phyloP scores from a whole-genome alignment of 2,888 invertebrate genomes.

The Escarpia spicata region DNA sequence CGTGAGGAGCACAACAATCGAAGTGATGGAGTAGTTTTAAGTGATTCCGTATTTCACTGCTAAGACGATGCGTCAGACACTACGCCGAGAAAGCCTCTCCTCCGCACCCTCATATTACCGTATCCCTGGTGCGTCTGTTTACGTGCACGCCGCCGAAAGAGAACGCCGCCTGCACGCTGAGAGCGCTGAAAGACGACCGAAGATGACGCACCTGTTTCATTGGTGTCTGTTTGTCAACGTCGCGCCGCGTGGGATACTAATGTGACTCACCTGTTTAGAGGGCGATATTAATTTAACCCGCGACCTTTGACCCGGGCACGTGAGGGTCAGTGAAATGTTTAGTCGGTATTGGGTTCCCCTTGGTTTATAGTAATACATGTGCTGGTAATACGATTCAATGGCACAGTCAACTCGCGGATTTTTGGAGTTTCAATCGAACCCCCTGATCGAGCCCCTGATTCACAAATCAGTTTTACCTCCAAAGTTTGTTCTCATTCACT shows the following conservation, averaged over 20 bases:
- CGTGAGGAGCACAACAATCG: too few species aligned
- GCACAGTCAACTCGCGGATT: too few species aligned
- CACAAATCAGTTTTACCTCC: too few species aligned
- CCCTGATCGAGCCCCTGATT: too few species aligned
- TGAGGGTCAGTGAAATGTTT: not conserved
- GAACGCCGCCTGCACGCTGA: not conserved
- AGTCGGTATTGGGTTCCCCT: not conserved
- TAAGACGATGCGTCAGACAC: not conserved
- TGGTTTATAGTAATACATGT: too few species aligned
- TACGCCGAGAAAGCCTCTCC: not conserved
- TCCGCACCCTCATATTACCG: not conserved
- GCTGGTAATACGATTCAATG: too few species aligned
- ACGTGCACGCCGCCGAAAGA: not conserved
- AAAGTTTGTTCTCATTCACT: too few species aligned
- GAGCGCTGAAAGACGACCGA: not conserved
- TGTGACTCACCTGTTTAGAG: slow-evolving; percentile 11
- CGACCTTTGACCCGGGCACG: not conserved
- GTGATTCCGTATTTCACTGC: not conserved
- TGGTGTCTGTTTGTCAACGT: not conserved
- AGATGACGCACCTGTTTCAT: not conserved
- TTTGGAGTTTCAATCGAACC: too few species aligned
- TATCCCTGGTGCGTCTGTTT: not conserved
- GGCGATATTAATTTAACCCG: not conserved
- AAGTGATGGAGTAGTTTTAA: too few species aligned
- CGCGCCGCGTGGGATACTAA: not conserved